Percentiles rank a stretch among this genome's conserved stretches.
These are phyloP conservation scores for Sphaerophoria taeniata DNA, from an alignment of 2,888 invertebrate species.

Conservation along the genomic window DNA sequence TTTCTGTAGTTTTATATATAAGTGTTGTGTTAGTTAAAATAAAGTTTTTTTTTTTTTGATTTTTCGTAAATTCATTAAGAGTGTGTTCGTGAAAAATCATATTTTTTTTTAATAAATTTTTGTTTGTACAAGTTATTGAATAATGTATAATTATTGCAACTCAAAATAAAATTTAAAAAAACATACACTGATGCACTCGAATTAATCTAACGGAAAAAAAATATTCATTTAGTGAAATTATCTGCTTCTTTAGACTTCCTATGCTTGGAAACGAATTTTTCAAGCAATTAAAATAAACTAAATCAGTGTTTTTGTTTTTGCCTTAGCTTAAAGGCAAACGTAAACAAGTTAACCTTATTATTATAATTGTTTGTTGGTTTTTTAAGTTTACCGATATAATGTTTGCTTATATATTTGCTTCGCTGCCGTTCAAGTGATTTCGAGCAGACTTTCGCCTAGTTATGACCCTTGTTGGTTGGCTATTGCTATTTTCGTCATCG, in stretches of 20 bases:
- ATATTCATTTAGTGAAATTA: neutral
- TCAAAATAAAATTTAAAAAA: slow-evolving; percentile 40
- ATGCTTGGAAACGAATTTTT: slow-evolving; percentile 23
- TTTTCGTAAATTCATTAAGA: slow-evolving; percentile 33
- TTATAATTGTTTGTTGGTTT: slow-evolving; percentile 23
- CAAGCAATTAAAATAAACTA: slow-evolving; percentile 29
- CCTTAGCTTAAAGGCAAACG: slow-evolving; percentile 27
- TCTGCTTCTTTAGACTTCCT: slow-evolving; percentile 17
- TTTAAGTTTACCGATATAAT: no score
- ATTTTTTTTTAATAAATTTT: slow-evolving; percentile 20
- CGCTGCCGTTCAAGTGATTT: slow-evolving; percentile 74
- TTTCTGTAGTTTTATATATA: slow-evolving; percentile 40
- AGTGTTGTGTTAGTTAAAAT: slow-evolving; percentile 41
- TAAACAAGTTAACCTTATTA: slow-evolving; percentile 33
- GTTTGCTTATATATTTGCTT: slow-evolving; percentile 61
- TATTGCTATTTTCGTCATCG: slow-evolving; percentile 69
- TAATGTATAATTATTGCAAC: slow-evolving; percentile 41
- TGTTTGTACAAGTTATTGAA: slow-evolving; percentile 66
- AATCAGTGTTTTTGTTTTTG: slow-evolving; percentile 26
- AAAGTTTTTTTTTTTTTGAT: slow-evolving; percentile 18
- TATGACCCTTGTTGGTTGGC: slow-evolving; percentile 72
- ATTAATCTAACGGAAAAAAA: slow-evolving; percentile 28
- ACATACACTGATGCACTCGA: slow-evolving; percentile 26
- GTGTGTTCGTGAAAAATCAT: slow-evolving; percentile 29
- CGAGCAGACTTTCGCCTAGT: slow-evolving; percentile 75